Percentiles rank a stretch among this genome's conserved stretches.
Evolutionary conservation across 2,113 vertebrate species (phyloP).

Genomic region (Cygnus atratus): DNA sequence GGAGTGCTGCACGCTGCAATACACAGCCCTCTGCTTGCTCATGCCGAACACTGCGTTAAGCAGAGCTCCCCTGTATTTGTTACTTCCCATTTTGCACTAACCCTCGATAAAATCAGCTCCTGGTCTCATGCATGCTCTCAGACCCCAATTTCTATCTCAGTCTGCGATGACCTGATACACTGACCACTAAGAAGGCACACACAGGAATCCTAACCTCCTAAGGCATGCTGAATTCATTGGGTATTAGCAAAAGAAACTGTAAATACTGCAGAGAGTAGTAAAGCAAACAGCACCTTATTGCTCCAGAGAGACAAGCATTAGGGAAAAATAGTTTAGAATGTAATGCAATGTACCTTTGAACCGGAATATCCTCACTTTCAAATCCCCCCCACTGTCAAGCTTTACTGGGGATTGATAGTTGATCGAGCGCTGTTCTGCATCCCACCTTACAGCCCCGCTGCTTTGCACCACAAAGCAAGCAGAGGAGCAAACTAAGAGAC

Average conservation of each 20-base stretch:
- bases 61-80: neutral
- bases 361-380: neutral
- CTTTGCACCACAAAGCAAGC: constrained; percentile 16
- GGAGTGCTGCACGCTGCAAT: neutral
- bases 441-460: constrained; percentile 19
- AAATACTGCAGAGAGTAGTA: neutral
- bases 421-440: constrained; percentile 19
- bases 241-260: neutral
- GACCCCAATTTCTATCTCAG: neutral
- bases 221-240: neutral
- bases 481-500: neutral
- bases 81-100: neutral
- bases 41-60: neutral
- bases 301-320: neutral
- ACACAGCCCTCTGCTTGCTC: neutral
- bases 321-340: neutral
- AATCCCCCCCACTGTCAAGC: neutral
- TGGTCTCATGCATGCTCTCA: neutral
- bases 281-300: neutral
- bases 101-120: neutral
- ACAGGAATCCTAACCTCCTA: neutral
- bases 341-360: neutral
- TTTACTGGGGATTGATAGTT: neutral
- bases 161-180: neutral
- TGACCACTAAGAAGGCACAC: neutral